Evolutionary conservation across 1,140 invertebrate species (phyloP).

Genomic region (Drosophila suzukii): DNA sequence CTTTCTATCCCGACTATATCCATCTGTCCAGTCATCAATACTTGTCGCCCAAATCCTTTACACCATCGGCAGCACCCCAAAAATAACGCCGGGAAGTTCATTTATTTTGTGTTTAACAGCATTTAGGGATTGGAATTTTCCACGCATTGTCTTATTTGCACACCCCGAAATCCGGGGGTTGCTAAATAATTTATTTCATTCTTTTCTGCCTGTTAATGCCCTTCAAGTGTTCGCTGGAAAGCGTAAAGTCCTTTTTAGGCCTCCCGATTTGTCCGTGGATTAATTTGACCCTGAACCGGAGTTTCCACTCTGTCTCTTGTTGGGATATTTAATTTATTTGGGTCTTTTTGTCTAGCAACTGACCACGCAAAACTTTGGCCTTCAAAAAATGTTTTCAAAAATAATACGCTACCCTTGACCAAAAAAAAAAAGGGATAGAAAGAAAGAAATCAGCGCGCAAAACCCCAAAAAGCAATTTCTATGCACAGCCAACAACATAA

Average conservation of each 20-base stretch:
- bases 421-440: slow-evolving; percentile 6
- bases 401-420: slow-evolving; percentile 4
- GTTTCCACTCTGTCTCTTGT: slow-evolving; percentile 13
- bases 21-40: slow-evolving; percentile 76
- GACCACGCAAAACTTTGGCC: slow-evolving; percentile 60
- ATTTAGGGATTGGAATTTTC: slow-evolving; percentile 75
- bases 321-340: slow-evolving; percentile 66
- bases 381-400: slow-evolving; percentile 44
- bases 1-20: slow-evolving; percentile 1
- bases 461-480: slow-evolving; percentile 62
- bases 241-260: slow-evolving; percentile 62
- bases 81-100: slow-evolving; percentile 51
- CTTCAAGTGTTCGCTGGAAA: slow-evolving; percentile 59
- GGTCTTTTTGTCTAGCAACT: slow-evolving; percentile 42
- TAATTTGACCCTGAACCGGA: slow-evolving; percentile 51
- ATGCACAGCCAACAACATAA: slow-evolving; percentile 48
- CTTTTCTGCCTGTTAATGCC: slow-evolving; percentile 53
- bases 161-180: slow-evolving; percentile 49
- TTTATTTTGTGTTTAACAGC: slow-evolving; percentile 82
- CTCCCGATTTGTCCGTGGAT: slow-evolving; percentile 66
- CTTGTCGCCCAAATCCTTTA: slow-evolving; percentile 77
- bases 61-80: slow-evolving; percentile 33
- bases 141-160: slow-evolving; percentile 76
- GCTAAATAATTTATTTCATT: slow-evolving; percentile 56
- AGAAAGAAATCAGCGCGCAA: slow-evolving; percentile 37